Conservation (phyloP, 2,797 vertebrate species). For the Gymnocypris eckloni region DNA sequence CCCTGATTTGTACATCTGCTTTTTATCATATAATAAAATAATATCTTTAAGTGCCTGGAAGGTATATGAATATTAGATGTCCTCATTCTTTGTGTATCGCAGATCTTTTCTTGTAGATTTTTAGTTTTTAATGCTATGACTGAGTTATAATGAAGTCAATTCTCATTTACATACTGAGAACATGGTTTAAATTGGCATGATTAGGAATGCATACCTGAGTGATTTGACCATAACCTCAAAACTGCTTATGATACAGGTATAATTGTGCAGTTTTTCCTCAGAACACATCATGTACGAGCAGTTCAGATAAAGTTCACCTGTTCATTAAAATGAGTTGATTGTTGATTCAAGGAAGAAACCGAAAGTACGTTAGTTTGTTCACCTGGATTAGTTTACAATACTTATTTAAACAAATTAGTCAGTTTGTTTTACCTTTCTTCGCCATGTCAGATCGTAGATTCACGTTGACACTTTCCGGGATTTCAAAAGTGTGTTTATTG, state of each 20-base stretch:
- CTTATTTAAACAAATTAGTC: background rate
- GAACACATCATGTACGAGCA: background rate
- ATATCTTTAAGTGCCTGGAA: slow-evolving; percentile 99
- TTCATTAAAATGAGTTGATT: background rate
- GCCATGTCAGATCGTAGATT: slow-evolving; percentile 13
- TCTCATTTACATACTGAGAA: background rate
- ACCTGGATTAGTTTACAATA: background rate
- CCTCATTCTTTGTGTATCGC: background rate
- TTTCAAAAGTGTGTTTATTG: background rate
- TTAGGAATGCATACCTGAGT: background rate
- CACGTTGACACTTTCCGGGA: too few species aligned
- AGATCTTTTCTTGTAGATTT: background rate
- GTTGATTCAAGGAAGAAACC: background rate
- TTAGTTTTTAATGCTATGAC: background rate
- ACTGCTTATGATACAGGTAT: background rate
- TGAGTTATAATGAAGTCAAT: too few species aligned
- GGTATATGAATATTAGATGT: slow-evolving; percentile 71
- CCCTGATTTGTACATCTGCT: slow-evolving; percentile 92
- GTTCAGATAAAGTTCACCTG: background rate
- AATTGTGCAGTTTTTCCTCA: background rate
- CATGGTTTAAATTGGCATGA: background rate
- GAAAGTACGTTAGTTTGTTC: background rate
- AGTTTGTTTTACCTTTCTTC: slow-evolving; percentile 29
- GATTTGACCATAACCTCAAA: background rate
- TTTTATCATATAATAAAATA: slow-evolving; percentile 98